Base-by-base conservation (phyloP, 1,140 invertebrate species). In the Papilio xuthus region DNA sequence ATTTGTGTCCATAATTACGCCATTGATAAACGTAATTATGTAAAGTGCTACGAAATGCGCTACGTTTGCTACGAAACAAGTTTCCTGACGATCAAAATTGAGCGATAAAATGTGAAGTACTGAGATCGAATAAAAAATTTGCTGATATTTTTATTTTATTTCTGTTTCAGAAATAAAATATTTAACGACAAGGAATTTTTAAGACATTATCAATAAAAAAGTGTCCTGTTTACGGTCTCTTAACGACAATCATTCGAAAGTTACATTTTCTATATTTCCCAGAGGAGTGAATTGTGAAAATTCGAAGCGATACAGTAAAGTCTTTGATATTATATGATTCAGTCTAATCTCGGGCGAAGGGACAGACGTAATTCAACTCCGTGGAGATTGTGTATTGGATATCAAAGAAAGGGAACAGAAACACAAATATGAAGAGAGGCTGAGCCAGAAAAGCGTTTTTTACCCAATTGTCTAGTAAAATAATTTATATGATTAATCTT, bases 181-280 rank as follows among this genome's bases (percentile, higher is more conserved):
- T 6, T 47, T 7, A 47, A 18, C 18, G 18, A 47, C 7, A 6
- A 18, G 4, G 4, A 47, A 2, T 4, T 18, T 37, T 47, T 47
- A 53, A 18, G 18, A 20, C 18, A 53, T 53, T n/a, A 53, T 53
- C 13, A 47, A 47, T 15, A 18, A 4, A 53, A 53, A 53, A 53
- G 50, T 53, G 6, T 20, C n/a, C 7, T 20, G 18, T 53, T 53
- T n/a, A 53, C 50, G 50, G 50, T 20, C n/a, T 53, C 50, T 53
- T 53, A 53, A 53, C 50, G 18, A n/a, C 50, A 20, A 20, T 53
- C 9, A 23, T 18, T 28, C 26, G 12, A 28, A 67, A 7, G 4
- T 28, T 67, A 67, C 60, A 32, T 67, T 28, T 67, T 67, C 23
- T 67, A 15, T 67, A 67, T 67, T 67, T 67, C 60, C 60, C 60